Percentiles rank a stretch among this genome's conserved stretches.
Conservation (phyloP, 2,888 invertebrate species). For the Caenorhabditis afra region DNA sequence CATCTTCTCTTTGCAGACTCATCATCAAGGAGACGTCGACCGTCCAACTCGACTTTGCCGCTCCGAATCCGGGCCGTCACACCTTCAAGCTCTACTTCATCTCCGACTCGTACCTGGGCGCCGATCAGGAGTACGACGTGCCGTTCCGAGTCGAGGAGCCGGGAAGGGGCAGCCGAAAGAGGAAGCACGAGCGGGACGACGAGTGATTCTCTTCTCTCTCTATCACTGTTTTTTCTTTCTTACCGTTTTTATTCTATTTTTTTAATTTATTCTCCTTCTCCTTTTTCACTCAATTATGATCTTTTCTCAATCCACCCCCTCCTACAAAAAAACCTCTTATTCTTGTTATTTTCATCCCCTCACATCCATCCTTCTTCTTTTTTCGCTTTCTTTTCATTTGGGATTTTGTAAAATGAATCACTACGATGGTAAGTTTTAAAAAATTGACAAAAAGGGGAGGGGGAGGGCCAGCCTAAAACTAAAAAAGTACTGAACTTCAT, state of each 20-base stretch:
- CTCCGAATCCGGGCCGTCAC: constrained; percentile 86
- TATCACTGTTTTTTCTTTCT: background rate
- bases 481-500: no score
- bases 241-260: background rate
- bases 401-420: no score
- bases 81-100: constrained; percentile 97
- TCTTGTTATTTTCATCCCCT: background rate
- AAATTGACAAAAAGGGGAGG: no score
- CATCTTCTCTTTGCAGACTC: constrained; percentile 81
- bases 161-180: constrained; percentile 34
- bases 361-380: background rate
- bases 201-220: constrained; percentile 2
- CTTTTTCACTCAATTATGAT: constrained; percentile 6
- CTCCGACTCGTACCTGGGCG: constrained; percentile 98
- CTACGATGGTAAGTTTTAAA: no score
- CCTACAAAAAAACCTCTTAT: no score
- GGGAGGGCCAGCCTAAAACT: no score
- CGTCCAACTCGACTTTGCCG: constrained; percentile 92
- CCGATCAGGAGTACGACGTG: constrained; percentile 99
- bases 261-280: background rate
- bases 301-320: background rate
- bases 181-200: constrained; percentile 60
- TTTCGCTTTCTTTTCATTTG: background rate
- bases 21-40: constrained; percentile 92
- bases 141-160: constrained; percentile 80